Conservation (phyloP, 2,113 vertebrate genomes). For the Formicarius rufipectus region DNA sequence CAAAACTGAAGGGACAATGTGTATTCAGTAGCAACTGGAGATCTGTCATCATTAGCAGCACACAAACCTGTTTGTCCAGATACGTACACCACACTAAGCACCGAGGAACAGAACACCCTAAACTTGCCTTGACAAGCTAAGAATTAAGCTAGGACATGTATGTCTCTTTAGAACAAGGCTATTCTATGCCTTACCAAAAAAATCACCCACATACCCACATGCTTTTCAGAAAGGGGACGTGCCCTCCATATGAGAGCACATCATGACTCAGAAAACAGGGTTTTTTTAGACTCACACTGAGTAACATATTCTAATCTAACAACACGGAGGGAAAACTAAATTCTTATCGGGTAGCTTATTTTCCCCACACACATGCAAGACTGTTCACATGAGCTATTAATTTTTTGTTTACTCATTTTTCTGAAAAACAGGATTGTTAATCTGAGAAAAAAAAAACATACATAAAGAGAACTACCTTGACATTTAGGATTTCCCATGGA, state of each 20-base stretch:
- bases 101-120: neutral
- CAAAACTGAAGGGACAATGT: neutral
- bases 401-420: neutral
- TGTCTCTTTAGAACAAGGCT: neutral
- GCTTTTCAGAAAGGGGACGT: neutral
- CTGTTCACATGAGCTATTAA: neutral
- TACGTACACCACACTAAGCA: accelerated
- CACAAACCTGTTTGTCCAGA: slow-evolving; percentile 53
- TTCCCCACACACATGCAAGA: accelerated
- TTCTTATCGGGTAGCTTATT: neutral
- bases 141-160: neutral
- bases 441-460: neutral
- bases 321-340: neutral
- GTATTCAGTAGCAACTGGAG: neutral
- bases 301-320: neutral
- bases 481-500: neutral
- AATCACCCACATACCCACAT: neutral
- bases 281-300: neutral
- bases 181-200: neutral
- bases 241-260: neutral
- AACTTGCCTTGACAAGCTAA: slow-evolving; percentile 20
- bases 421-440: neutral
- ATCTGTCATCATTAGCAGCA: neutral
- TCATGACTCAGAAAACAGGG: neutral
- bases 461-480: neutral